Conservation (phyloP, 1,140 invertebrate genomes). For the Saxidomus purpurata region DNA sequence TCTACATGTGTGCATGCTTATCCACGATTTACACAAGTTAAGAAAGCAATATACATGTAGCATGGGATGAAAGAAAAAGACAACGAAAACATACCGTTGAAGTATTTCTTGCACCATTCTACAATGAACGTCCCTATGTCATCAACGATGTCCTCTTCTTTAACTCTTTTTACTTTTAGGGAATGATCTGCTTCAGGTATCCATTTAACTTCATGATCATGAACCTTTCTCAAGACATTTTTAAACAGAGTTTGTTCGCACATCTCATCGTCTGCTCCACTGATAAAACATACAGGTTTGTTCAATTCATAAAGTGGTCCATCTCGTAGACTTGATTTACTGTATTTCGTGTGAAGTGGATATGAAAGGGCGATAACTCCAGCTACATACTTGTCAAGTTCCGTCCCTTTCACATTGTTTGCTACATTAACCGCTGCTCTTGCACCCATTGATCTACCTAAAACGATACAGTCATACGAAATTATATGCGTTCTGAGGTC, state of each 20-base stretch:
- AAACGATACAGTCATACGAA: neutral
- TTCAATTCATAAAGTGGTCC: constrained; percentile 37
- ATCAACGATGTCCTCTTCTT: neutral
- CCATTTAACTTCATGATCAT: constrained; percentile 13
- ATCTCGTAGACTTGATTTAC: constrained; percentile 38
- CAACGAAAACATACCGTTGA: no score
- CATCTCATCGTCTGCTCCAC: constrained; percentile 65
- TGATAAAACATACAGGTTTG: constrained; percentile 52
- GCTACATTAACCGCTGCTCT: constrained; percentile 60
- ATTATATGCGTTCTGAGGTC: no score
- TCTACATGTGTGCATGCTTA: no score
- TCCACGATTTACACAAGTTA: no score
- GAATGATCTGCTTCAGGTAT: constrained; percentile 51
- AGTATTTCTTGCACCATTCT: neutral
- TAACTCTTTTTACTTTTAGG: constrained; percentile 12
- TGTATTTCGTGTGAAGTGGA: constrained; percentile 56
- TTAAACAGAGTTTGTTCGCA: constrained; percentile 44
- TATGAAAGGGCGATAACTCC: constrained; percentile 67
- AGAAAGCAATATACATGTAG: no score
- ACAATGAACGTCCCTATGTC: constrained; percentile 1
- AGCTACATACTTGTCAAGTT: constrained; percentile 8
- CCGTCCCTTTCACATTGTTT: neutral
- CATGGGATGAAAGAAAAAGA: no score
- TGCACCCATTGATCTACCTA: constrained; percentile 69
- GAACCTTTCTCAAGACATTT: constrained; percentile 30